These are phyloP conservation scores for Saimiri boliviensis DNA, from an alignment of 2,113 vertebrate genomes.

Conservation along the genomic window DNA sequence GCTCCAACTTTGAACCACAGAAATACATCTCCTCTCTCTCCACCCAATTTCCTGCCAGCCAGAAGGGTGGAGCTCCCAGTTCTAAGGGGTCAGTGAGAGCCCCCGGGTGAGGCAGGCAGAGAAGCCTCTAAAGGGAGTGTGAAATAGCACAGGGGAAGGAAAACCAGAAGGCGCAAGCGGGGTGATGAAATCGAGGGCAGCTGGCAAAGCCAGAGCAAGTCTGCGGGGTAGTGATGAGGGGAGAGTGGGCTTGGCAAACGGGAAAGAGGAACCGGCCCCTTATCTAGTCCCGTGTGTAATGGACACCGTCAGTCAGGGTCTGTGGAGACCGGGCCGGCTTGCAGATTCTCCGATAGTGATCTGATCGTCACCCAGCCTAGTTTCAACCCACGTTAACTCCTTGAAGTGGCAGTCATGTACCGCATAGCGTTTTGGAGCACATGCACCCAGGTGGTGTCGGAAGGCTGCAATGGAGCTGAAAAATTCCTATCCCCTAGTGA, in stretches of 20 bases:
- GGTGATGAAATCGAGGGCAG: neutral
- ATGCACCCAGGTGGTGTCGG: neutral
- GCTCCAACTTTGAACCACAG: neutral
- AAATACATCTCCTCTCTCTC: neutral
- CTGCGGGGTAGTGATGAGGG: neutral
- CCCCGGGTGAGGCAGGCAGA: neutral
- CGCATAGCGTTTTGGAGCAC: neutral
- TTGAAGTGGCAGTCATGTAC: neutral
- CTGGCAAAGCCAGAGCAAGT: neutral
- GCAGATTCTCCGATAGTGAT: rapidly evolving
- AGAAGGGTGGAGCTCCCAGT: neutral
- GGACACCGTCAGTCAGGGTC: neutral
- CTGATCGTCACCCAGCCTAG: neutral
- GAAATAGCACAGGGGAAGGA: neutral
- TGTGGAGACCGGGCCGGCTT: neutral
- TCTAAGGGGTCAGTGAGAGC: neutral
- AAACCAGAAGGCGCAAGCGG: neutral
- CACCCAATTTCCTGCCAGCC: neutral
- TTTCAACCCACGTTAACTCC: neutral
- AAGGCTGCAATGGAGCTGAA: neutral
- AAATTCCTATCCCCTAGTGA: neutral
- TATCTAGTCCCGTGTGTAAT: rapidly evolving
- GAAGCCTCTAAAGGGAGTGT: neutral
- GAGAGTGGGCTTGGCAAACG: neutral
- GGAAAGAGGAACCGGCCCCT: neutral